A percentile compares a stretch with the other conserved stretches of the same genome.
These are phyloP conservation scores for Phrynosoma blainvillii DNA, from an alignment of 2,113 vertebrate genomes.

Conservation along the genomic window DNA sequence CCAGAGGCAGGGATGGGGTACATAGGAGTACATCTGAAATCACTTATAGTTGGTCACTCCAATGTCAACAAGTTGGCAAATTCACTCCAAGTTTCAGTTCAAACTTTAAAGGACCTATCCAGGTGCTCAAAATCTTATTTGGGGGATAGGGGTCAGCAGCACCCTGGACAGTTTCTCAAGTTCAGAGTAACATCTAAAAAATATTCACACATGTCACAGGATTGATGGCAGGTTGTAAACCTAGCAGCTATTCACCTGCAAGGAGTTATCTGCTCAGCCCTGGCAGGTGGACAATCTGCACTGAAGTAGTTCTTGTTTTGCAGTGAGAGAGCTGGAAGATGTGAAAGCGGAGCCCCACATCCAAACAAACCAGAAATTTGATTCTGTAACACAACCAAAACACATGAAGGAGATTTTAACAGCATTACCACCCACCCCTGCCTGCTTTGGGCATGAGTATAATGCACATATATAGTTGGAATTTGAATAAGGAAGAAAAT, in stretches of 20 bases:
- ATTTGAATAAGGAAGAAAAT: slow-evolving; percentile 59
- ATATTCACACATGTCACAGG: background rate
- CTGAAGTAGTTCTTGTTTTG: background rate
- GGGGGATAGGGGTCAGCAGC: no score
- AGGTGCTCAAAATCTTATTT: no score
- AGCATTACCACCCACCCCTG: slow-evolving; percentile 13
- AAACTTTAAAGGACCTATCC: no score
- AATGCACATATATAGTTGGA: slow-evolving; percentile 53
- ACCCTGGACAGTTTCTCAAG: no score
- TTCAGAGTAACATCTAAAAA: no score
- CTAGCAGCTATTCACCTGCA: background rate
- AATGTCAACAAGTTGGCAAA: no score
- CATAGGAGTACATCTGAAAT: background rate
- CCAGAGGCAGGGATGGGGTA: background rate
- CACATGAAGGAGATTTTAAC: slow-evolving; percentile 10
- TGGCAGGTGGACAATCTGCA: background rate
- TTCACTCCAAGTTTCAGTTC: no score
- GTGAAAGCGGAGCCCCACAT: slow-evolving; percentile 18
- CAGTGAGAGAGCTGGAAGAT: slow-evolving; percentile 12
- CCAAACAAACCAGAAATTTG: slow-evolving; percentile 36
- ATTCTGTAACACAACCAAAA: slow-evolving; percentile 22
- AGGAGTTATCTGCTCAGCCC: background rate
- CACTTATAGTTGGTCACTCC: no score
- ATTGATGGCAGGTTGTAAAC: background rate
- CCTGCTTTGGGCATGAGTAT: no score